Conservation (phyloP, 1,140 invertebrate species). For the Andrena cerasifolii region DNA sequence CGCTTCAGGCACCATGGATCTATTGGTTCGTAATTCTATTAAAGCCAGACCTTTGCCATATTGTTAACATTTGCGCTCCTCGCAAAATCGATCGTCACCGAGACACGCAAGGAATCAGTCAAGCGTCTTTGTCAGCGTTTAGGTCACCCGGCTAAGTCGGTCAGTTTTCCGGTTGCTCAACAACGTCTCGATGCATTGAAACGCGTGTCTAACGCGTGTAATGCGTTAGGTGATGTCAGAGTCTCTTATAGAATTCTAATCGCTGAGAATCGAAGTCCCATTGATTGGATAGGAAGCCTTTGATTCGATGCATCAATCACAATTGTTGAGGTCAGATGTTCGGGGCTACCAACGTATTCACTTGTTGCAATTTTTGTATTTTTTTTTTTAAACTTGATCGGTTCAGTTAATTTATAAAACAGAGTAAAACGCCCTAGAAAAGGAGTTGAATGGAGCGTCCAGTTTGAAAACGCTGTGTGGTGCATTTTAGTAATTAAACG, state of each 20-base stretch:
- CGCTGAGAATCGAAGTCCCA: background rate
- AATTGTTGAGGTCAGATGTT: background rate
- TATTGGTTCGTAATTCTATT: conserved; percentile 41
- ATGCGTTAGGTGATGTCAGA: conserved; percentile 5
- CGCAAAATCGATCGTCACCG: conserved; percentile 46
- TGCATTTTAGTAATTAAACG: background rate
- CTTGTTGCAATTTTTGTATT: no score
- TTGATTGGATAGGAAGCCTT: background rate
- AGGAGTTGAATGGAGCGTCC: background rate
- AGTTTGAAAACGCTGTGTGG: background rate
- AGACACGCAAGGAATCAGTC: conserved; percentile 35
- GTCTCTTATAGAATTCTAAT: background rate
- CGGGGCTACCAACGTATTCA: background rate
- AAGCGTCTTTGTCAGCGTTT: conserved; percentile 44
- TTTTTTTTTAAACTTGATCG: no score
- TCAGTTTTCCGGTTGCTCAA: conserved; percentile 57
- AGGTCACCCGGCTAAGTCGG: conserved; percentile 39
- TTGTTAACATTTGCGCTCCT: conserved; percentile 49
- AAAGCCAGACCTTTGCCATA: conserved; percentile 26
- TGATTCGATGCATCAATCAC: background rate
- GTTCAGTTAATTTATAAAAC: no score
- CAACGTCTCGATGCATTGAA: conserved; percentile 6
- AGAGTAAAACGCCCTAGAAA: no score
- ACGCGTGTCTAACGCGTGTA: background rate
- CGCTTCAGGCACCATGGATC: no score